Percentiles rank a stretch among this genome's conserved stretches.
Evolutionary conservation across 30 jellyfish, hydroid and myxozoan genomes (phyloP).

Genomic region (Cassiopea andromeda): DNA sequence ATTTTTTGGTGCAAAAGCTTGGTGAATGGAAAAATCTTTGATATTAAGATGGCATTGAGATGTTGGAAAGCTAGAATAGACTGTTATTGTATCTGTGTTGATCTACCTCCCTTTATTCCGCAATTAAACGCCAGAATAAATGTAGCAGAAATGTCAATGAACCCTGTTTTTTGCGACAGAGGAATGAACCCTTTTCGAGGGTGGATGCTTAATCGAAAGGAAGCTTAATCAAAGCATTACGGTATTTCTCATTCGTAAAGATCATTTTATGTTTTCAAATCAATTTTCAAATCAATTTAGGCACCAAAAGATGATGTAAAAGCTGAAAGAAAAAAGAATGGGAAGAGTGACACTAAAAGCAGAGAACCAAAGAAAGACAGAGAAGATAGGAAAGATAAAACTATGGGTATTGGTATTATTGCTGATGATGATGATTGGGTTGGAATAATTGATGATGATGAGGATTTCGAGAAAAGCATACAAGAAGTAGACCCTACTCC

Average conservation of each 20-base stretch:
- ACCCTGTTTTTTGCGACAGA: too few species aligned
- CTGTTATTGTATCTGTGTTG: too few species aligned
- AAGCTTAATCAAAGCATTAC: too few species aligned
- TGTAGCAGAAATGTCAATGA: too few species aligned
- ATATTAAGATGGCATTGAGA: not conserved
- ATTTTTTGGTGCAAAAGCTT: not conserved
- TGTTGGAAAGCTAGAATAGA: too few species aligned
- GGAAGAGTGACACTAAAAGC: not conserved
- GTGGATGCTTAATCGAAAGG: too few species aligned
- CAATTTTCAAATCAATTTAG: not conserved
- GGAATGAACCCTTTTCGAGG: too few species aligned
- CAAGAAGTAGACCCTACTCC: slow-evolving; percentile 23
- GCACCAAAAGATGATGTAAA: not conserved
- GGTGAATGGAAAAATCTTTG: not conserved
- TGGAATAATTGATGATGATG: slow-evolving; percentile 11
- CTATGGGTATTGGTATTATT: too few species aligned
- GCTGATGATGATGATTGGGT: slow-evolving; percentile 9
- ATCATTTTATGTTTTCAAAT: not conserved
- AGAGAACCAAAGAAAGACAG: not conserved
- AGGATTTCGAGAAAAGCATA: slow-evolving; percentile 47
- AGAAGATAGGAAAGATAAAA: not conserved
- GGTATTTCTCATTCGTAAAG: too few species aligned
- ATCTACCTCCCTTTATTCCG: too few species aligned
- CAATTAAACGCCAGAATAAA: too few species aligned
- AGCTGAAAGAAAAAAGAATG: not conserved